Base-by-base conservation (phyloP, 2,113 vertebrate genomes). In the Mesembrinibis cayennensis region DNA sequence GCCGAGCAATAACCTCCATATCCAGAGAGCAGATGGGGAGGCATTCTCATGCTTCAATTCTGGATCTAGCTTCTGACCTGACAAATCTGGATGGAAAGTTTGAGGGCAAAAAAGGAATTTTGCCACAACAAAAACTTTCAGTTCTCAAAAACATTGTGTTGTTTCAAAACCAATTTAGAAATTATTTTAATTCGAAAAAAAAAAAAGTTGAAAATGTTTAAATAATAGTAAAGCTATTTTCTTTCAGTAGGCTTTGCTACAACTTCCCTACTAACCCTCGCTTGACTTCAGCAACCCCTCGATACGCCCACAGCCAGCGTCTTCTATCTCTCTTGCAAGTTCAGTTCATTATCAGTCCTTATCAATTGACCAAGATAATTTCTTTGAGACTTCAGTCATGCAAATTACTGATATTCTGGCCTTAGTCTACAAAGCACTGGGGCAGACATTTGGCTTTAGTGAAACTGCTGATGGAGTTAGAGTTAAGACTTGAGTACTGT, bases 401-500 rank as follows among this genome's bases (percentile, higher is more conserved):
- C 42, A 97, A 95, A 93, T 83, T 59, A 55, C 72, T 59, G 71
- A 63, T 58, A 78, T 53, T 74, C 71, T 78, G 65, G 32, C n/a
- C 47, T 11, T 23, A 74, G 47, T 7, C 47, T 44, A 36, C 55
- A 93, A 67, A 93, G 71, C 38, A 34, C 26, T 73, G 15, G 29
- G 36, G 30, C 45, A 93, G 42, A 82, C 19, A n/a, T 65, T 32
- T 62, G 66, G 45, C 50, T 79, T 85, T 34, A 88, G 34, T 74
- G 82, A 74, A 92, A 58, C 69, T 79, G 67, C 85, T 92, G 62
- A 90, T 86, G 65, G 76, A 92, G 47, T 47, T 73, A 30, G 53
- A 91, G 93, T 86, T 93, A 93, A 90, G 88, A 25, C 72, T 84
- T 92, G 56, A 94, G 73, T 72, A 81, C 69, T 63, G 34, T 44